Base-by-base conservation (phyloP, 1,140 invertebrate genomes). In the Teleopsis dalmanni region DNA sequence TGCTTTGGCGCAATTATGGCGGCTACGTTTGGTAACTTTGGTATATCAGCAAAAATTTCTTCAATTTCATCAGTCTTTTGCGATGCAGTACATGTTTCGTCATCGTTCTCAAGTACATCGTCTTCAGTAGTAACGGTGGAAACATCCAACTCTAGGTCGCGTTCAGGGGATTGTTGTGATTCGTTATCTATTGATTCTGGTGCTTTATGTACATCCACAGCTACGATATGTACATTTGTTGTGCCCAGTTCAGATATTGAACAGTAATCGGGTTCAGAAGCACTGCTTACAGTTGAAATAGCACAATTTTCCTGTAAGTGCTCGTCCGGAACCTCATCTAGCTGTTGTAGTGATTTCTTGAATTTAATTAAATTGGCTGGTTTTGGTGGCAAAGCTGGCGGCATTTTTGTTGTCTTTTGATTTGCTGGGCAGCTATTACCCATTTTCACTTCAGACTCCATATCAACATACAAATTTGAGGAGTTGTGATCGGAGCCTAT, bases 371-470 rank as follows among this genome's bases (percentile, higher is more conserved):
- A 71, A 74, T 72, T 82, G 38, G 73, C 69, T 10, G 81, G 81
- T 57, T 83, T 83, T 0, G 80, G 81, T 3, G 80, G 80, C 16
- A 82, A 53, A 4, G 76, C 78, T 8, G 81, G 80, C 8, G 60
- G 62, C 44, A 59, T 25, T 50, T 61, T 65, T 29, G 51, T 45
- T 35, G 22, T 26, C 43, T 54, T 50, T 36, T 14, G 19, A 38
- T 19, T 27, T 16, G 9, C 19, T 9, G 14, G 25, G 10, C 2
- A 23, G 26, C 9, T 51, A 36, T 47, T 54, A 19, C 16, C 18
- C 16, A 16, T 33, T 9, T 18, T 40, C 3, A 51, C 41, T 14
- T 50, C 45, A 2, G 57, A 51, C 11, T 74, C 71, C 73, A 76
- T 74, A 48, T 76, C 74, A 10, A 75, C 67, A 56, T 76, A 76